Evolutionary conservation across 2,888 invertebrate genomes (phyloP).

Genomic region (Eustalomyia histrio): DNA sequence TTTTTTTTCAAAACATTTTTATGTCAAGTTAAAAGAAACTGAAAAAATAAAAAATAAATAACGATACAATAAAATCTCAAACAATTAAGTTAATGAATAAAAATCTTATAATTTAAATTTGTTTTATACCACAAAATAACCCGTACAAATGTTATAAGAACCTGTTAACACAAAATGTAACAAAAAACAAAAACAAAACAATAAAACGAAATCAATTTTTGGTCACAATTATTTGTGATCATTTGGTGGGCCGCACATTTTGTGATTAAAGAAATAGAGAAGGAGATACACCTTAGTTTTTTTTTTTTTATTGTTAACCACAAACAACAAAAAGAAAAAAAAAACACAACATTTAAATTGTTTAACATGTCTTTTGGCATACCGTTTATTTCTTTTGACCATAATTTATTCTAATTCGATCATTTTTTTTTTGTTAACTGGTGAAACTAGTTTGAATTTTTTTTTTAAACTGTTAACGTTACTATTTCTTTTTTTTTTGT

Average conservation of each 20-base stretch:
- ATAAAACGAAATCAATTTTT: conserved; percentile 1
- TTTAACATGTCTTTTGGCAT: conserved; percentile 43
- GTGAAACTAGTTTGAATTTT: conserved; percentile 17
- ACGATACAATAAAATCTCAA: neutral
- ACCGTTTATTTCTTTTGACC: conserved; percentile 10
- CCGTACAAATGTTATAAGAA: neutral
- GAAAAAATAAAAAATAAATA: neutral
- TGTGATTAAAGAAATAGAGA: conserved; percentile 16
- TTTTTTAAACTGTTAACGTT: conserved; percentile 21
- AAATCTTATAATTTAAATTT: conserved; percentile 28
- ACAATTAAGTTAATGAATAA: neutral
- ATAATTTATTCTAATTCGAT: conserved; percentile 59
- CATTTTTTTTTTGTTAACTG: neutral
- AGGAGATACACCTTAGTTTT: neutral
- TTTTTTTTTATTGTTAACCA: too few species aligned
- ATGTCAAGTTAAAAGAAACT: neutral
- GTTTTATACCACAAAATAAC: conserved; percentile 24
- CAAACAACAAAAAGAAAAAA: neutral
- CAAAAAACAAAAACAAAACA: neutral
- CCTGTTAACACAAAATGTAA: conserved; percentile 19
- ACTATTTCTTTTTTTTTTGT: conserved; percentile 1
- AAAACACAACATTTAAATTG: conserved; percentile 20
- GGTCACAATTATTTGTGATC: conserved; percentile 1
- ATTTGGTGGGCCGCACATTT: conserved; percentile 35
- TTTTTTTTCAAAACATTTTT: neutral